Conservation (phyloP, 2,888 invertebrate genomes). For the Melolontha melolontha region DNA sequence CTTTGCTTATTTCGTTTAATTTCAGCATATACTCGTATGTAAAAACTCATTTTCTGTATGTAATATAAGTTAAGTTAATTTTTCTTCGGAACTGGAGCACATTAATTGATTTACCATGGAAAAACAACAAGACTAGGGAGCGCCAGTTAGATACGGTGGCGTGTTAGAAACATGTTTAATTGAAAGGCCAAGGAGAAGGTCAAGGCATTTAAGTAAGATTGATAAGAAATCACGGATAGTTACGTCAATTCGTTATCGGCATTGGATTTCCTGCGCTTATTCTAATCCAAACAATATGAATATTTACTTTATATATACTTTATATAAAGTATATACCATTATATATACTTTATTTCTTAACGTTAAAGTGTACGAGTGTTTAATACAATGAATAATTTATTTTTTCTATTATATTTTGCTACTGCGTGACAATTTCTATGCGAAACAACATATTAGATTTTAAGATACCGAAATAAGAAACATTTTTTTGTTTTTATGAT, state of each 20-base stretch:
- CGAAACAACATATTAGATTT: too few relatives aligned
- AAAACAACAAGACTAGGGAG: constrained; percentile 25
- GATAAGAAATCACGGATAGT: constrained; percentile 25
- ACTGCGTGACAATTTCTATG: too few relatives aligned
- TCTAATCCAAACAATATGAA: constrained; percentile 2
- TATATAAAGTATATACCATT: too few relatives aligned
- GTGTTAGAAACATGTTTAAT: constrained; percentile 22
- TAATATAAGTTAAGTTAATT: neutral
- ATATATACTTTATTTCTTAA: neutral
- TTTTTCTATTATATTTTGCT: too few relatives aligned
- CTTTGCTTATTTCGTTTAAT: constrained; percentile 19
- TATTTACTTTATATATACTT: too few relatives aligned
- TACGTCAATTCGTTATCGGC: constrained; percentile 12
- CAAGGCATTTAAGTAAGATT: constrained; percentile 17
- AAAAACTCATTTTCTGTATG: constrained; percentile 14
- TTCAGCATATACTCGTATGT: neutral
- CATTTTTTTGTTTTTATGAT: too few relatives aligned
- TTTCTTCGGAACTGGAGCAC: constrained; percentile 1
- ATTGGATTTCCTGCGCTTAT: neutral
- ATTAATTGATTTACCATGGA: constrained; percentile 22
- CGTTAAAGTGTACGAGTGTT: too few relatives aligned
- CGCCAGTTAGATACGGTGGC: constrained; percentile 12
- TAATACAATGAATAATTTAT: too few relatives aligned
- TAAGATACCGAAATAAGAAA: too few relatives aligned
- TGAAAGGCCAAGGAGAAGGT: constrained; percentile 31